A percentile compares a stretch with the other conserved stretches of the same genome.
phyloP scores from a whole-genome alignment of 2,888 invertebrate species.

The Argyresthia goedartella region DNA sequence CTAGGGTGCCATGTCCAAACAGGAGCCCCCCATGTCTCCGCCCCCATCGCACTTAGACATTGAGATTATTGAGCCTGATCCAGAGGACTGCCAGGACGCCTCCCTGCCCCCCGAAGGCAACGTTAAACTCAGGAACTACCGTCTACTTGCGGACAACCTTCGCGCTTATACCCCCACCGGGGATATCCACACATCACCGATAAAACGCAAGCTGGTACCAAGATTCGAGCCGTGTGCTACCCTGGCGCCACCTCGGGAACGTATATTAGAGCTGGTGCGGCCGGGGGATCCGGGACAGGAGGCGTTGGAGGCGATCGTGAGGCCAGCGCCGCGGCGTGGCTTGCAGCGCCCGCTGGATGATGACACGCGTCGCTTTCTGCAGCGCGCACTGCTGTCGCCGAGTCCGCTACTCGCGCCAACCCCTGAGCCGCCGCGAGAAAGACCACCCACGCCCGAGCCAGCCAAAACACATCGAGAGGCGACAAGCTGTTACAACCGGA shows the following conservation, averaged over 20 bases:
- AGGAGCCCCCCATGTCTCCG: slow-evolving; percentile 14
- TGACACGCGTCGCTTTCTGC: slow-evolving; percentile 51
- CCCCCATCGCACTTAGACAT: slow-evolving; percentile 28
- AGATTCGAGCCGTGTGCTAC: slow-evolving; percentile 42
- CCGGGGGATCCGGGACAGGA: slow-evolving; percentile 52
- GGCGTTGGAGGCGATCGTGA: slow-evolving; percentile 52
- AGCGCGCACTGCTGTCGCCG: slow-evolving; percentile 44
- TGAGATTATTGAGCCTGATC: slow-evolving; percentile 40
- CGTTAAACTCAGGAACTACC: slow-evolving; percentile 48
- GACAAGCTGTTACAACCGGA: background rate
- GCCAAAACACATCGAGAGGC: background rate
- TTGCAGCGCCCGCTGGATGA: slow-evolving; percentile 48
- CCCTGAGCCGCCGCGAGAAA: slow-evolving; percentile 21
- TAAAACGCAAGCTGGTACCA: slow-evolving; percentile 45
- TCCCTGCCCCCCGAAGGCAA: slow-evolving; percentile 46
- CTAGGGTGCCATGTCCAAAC: too few relatives aligned
- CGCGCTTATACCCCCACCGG: slow-evolving; percentile 50
- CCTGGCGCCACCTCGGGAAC: slow-evolving; percentile 45
- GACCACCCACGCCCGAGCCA: background rate
- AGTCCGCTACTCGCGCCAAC: slow-evolving; percentile 30
- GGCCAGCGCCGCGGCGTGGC: slow-evolving; percentile 47
- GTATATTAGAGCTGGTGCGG: slow-evolving; percentile 49
- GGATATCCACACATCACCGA: slow-evolving; percentile 42
- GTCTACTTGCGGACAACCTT: slow-evolving; percentile 41
- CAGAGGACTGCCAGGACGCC: slow-evolving; percentile 29